A percentile compares a stretch with the other conserved stretches of the same genome.
phyloP scores from a whole-genome alignment of 2,888 invertebrate genomes.

The Thera britannica region DNA sequence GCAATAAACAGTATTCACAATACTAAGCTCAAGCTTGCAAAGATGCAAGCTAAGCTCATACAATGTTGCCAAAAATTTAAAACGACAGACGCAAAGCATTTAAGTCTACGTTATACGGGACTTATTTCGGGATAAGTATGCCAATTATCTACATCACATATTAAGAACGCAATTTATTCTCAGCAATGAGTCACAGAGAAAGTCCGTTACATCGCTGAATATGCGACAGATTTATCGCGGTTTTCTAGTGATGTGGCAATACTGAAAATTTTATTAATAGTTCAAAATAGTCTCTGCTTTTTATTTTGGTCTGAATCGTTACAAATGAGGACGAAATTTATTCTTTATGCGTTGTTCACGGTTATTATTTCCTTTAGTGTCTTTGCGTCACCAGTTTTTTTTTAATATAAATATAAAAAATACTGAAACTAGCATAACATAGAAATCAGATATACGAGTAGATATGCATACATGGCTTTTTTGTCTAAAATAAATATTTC shows the following conservation, averaged over 20 bases:
- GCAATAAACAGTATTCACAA: slow-evolving; percentile 2
- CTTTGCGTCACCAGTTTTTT: too few species aligned
- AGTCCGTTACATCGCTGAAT: slow-evolving; percentile 84
- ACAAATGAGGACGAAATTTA: background rate
- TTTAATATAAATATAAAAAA: background rate
- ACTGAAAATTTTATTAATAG: slow-evolving; percentile 6
- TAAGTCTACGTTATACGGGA: slow-evolving; percentile 56
- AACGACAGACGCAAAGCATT: slow-evolving; percentile 23
- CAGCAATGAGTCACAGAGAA: slow-evolving; percentile 81
- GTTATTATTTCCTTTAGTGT: too few species aligned
- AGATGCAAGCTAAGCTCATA: slow-evolving; percentile 12
- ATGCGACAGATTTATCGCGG: slow-evolving; percentile 84
- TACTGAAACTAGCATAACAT: background rate
- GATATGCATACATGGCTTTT: too few species aligned
- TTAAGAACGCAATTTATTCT: slow-evolving; percentile 80
- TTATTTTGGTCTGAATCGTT: background rate
- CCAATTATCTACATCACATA: slow-evolving; percentile 82
- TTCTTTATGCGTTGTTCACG: background rate
- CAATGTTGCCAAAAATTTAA: slow-evolving; percentile 30
- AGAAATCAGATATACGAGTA: background rate
- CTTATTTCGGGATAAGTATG: slow-evolving; percentile 76
- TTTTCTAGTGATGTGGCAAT: slow-evolving; percentile 60
- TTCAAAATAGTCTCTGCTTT: background rate
- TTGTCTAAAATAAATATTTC: too few species aligned
- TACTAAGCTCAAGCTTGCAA: slow-evolving; percentile 14